Percentiles rank a stretch among this genome's conserved stretches.
phyloP scores from a whole-genome alignment of 2,113 vertebrate species.

The Columba janthina region DNA sequence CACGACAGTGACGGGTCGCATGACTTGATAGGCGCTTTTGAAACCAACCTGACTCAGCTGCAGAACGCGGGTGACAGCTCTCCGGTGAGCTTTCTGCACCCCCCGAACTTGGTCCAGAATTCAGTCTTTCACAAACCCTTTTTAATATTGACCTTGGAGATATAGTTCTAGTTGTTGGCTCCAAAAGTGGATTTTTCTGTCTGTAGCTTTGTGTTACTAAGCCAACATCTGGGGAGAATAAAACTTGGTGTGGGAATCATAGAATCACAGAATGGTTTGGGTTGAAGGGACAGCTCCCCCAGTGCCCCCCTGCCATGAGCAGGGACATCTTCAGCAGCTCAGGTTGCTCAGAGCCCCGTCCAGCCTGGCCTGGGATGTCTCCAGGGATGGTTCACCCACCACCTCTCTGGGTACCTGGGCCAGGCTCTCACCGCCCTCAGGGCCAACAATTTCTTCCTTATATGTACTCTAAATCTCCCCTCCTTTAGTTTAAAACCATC shows the following conservation, averaged over 20 bases:
- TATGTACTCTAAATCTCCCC: too few species aligned
- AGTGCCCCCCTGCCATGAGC: too few species aligned
- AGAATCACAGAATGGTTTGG: too few species aligned
- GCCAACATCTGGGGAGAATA: not conserved
- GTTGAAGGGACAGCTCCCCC: too few species aligned
- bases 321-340: too few species aligned
- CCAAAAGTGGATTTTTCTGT: not conserved
- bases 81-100: conserved; percentile 74
- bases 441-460: too few species aligned
- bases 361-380: too few species aligned
- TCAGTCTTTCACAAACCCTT: not conserved
- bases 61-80: conserved; percentile 75
- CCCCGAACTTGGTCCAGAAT: not conserved
- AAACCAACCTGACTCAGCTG: conserved; percentile 81
- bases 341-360: too few species aligned
- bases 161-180: not conserved
- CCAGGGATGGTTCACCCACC: too few species aligned
- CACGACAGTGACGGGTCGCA: conserved; percentile 89
- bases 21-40: conserved; percentile 90
- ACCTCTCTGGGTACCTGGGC: too few species aligned
- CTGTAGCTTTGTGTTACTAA: not conserved
- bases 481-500: too few species aligned
- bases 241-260: not conserved
- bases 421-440: too few species aligned
- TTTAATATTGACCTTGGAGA: not conserved